Evolutionary conservation across 2,797 vertebrate genomes (phyloP), one percentile per base, ranked within the genome.

Genomic region (Bovichtus variegatus): DNA sequence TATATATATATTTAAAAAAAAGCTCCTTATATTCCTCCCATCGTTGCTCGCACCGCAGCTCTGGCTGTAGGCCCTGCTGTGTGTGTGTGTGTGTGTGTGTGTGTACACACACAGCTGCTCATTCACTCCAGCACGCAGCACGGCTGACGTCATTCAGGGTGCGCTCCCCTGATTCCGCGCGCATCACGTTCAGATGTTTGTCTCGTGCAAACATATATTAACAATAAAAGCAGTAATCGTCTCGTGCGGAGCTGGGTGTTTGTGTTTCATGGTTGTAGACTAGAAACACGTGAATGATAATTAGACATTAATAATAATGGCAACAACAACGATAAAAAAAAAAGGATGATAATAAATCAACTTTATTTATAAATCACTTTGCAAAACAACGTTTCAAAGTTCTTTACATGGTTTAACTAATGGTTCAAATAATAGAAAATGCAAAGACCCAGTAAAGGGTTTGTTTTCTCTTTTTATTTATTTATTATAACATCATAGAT

Each of bases 91-190:
- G 46, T 50, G 34, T 31, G 50, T 19, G 11, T 38, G 15, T 25
- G 38, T 18, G 25, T 41, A 50, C 6, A 34, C 58, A 72, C 68
- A 79, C 89, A 89, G 85, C 83, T 84, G 89, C 79, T 76, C 43
- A 10, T 44, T 71, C 57, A 49, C 9, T 2, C 10, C 69, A 25
- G 53, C 74, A 68, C 76, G 54, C 74, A 46, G 53, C 68, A 10
- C 44, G 3, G 54, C 34, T 88, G 90, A 92, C 93, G 94, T 94
- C 92, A 93, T 18, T 15, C 70, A 62, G 63, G 54, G 55, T 4
- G 71, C 66, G 25, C 81, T 27, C 61, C 63, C n/a, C 16, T 13
- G 15, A n/a, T 43, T 57, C 41, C 19, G 51, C 65, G 21, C 66
- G 61, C 60, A 18, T 46, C 58, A 43, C 27, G 53, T 38, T 64